Evolutionary conservation across 2,797 vertebrate species (phyloP), one percentile per base, ranked within the genome.

Genomic region (Galago senegalensis): DNA sequence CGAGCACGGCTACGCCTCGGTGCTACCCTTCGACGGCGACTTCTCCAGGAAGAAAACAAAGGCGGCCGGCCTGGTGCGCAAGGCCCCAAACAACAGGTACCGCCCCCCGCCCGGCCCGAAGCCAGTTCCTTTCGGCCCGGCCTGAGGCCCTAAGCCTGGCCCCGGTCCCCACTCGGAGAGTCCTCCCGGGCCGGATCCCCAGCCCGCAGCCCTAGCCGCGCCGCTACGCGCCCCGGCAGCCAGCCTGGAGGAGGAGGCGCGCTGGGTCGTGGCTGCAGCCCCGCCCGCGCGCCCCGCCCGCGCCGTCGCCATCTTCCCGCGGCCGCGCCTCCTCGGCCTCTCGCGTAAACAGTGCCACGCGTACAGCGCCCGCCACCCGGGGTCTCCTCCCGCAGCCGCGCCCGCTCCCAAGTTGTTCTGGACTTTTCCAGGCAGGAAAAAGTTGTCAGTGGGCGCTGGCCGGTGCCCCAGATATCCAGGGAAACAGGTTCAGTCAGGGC

Each of bases 1-100:
- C 98, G 99, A 99, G 97, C 99, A 99, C 98, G 99, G 99, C 98
- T 99, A 99, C 98, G 99, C 99, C 89, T 99, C 99, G 96, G 99
- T 99, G 98, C 99, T 99, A 98, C 99, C 99, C 93, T 99, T 99
- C 99, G 99, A 99, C 98, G 99, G 98, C 97, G 99, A 99, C 99
- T 99, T 99, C 98, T 98, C 99, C 99, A 98, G 99, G 98, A 99
- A 99, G 99, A 99, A 99, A 99, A 99, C 99, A 98, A 99, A 99
- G 99, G 98, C 99, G 87, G 99, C 99, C 96, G 97, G 99, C 98
- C 99, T 99, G 97, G 99, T 99, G 99, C 99, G 99, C 99, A 99
- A 99, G 99, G 98, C 99, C 98, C 99, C 98, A 98, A 99, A 99
- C 99, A 99, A 99, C 99, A 99, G 99, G 99, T 99, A 99, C 99